Evolutionary conservation across 2,113 vertebrate species (phyloP).

Genomic region (Gymnarchus niloticus): DNA sequence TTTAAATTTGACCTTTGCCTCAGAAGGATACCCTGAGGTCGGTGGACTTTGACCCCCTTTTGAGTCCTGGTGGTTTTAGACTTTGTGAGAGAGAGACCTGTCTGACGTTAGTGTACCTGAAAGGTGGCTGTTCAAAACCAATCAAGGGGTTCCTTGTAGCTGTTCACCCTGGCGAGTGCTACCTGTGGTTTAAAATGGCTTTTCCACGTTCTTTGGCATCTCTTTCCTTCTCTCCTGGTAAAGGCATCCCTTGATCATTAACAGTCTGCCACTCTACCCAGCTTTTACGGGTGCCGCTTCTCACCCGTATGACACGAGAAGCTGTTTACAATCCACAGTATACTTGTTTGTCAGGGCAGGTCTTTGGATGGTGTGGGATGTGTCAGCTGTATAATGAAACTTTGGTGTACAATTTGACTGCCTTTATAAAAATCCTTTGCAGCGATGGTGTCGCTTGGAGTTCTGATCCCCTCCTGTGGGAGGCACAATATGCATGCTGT

Average conservation of each 20-base stretch:
- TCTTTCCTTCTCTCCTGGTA: not conserved
- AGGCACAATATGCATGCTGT: not conserved
- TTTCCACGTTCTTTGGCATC: not conserved
- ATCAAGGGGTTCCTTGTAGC: not conserved
- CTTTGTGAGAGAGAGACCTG: not conserved
- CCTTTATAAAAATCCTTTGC: conserved; percentile 1
- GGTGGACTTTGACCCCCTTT: not conserved
- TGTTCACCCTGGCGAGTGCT: not conserved
- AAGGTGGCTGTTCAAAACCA: not conserved
- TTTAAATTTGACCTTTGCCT: not conserved
- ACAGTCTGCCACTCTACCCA: not conserved
- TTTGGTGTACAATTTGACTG: conserved; percentile 8
- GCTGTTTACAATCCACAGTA: not conserved
- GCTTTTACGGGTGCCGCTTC: not conserved
- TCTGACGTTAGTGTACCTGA: not conserved
- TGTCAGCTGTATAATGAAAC: not conserved
- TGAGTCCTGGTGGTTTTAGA: not conserved
- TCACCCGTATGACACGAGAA: not conserved
- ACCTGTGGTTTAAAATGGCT: not conserved
- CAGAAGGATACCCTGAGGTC: not conserved
- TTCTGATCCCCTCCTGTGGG: not conserved
- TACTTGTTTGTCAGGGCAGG: not conserved
- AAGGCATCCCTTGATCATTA: not conserved
- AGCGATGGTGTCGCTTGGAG: not conserved
- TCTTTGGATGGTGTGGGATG: not conserved